Evolutionary conservation across 2,797 vertebrate species (phyloP), one percentile per base, ranked within the genome.

Genomic region (Eupleurogrammus muticus): DNA sequence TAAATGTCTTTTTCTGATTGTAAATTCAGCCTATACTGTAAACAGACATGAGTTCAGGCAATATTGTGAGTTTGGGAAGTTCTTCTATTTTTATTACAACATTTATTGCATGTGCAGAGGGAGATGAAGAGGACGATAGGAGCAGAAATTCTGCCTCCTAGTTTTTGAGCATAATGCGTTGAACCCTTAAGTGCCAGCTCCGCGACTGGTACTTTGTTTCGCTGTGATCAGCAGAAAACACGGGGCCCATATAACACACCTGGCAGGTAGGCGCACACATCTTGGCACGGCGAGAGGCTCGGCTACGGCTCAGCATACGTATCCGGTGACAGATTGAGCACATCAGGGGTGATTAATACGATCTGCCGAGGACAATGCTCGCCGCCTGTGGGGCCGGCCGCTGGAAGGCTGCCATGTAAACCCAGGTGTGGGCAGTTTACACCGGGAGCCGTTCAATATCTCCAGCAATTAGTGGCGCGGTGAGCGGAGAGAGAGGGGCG

Each of bases 291-390:
- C 0, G n/a, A 73, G 67, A 71, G 23, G 40, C 35, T 54, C 66
- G 44, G 46, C 81, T 66, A 64, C 12, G 17, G 66, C 78, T 73
- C 44, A 9, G 52, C 24, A 75, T 71, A 28, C 84, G 73, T 69
- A 28, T 79, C 23, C 48, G 63, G 69, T 75, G 86, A 90, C 90
- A 92, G 86, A 92, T 90, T 90, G 88, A 90, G 86, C 82, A 66
- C 87, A 84, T 82, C 24, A 19, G 69, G 84, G 88, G 86, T 90
- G 87, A 94, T 93, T 89, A 89, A 81, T 63, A 78, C 73, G 53
- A 87, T 82, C 81, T 75, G 69, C 80, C 49, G 70, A 21, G 68
- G 83, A 90, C 84, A 85, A 73, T 66, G 75, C 70, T 54, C 49
- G 19, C 67, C 61, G 84, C 63, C 64, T 72, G 74, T 61, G 52